Evolutionary conservation across 2,113 vertebrate genomes (phyloP), one percentile per base, ranked within the genome.

Genomic region (Pituophis catenifer): DNA sequence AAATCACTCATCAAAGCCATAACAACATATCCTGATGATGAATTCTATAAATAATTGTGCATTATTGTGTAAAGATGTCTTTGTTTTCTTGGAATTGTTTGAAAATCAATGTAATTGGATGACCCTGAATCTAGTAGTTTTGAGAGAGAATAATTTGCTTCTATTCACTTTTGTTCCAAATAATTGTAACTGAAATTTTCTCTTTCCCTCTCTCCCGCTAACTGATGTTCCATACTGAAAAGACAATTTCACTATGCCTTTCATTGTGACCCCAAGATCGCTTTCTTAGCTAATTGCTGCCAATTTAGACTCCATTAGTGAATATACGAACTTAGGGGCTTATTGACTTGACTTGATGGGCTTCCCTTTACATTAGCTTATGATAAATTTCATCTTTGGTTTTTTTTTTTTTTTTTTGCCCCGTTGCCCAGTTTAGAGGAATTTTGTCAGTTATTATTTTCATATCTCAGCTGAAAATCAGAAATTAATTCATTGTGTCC

Each of bases 61-160:
- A 65, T 87, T 85, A 90, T 90, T 93, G 75, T 93, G 50, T 65
- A 50, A 87, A 90, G 89, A 87, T 87, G 15, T 65, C 62, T 89
- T 52, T n/a, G n/a, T 90, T 87, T 50, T 87, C 81, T 48, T 93
- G 70, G 92, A 90, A 93, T 86, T 90, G 44, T 58, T 81, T 93
- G 75, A 90, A 81, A 93, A 93, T 93, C 92, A 93, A 38, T 93
- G 86, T 93, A 93, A 93, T 93, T 93, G 92, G 92, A 90, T 90
- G 75, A 93, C 92, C 57, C 57, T 54, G 89, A 90, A 93, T 65
- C 54, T 75, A 38, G 29, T n/a, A 70, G 57, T 93, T 90, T 85
- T 58, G 54, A 93, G 75, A 44, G 89, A 93, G 89, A 62, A 90
- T 93, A 65, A 93, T 93, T 90, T 93, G 87, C 81, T 87, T 90